Base-by-base conservation (phyloP, 2,113 vertebrate species). In the Cinclus cinclus region DNA sequence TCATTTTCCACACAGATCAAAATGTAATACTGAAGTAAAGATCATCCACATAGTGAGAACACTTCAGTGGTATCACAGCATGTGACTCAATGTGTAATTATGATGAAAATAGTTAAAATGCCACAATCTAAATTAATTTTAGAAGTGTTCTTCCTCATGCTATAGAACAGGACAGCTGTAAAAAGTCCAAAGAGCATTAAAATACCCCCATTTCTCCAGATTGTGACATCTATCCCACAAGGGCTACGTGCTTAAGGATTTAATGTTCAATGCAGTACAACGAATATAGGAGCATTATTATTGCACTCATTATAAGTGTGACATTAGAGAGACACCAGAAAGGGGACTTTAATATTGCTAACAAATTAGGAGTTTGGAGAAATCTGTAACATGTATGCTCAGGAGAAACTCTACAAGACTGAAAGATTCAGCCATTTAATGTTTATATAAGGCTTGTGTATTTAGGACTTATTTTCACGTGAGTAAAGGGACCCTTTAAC, bases 161-260 rank as follows among this genome's bases (percentile, higher is more conserved):
- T 71, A 4, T 20, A 50, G 39, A 68, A 35, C 13, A 46, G 23
- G 28, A 69, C 50, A 88, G 25, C 46, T 83, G 14, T 53, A 41
- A 79, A 37, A 7, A 49, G 31, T 25, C 4, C 11, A 56, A 88
- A 95, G 28, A 67, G 31, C 7, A 52, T 33, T 14, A 30, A 84
- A 60, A 44, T 71, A 4, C 0, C 0, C 3, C 14, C 6, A 12
- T 9, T 7, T 0, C 59, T 87, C 17, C 37, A 10, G 3, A 2
- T 67, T 87, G 16, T 60, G 50, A 22, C 16, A 44, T 47, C 31
- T 60, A 4, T 76, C 24, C 5, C 23, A 80, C 5, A 58, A 76
- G n/a, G 7, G 10, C 22, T n/a, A 15, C 17, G 4, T 68, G 7
- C 13, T 4, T 50, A 62, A 20, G 13, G 15, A 69, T 87, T 82